Evolutionary conservation across 2,113 vertebrate genomes (phyloP).

Genomic region (Menura novaehollandiae): DNA sequence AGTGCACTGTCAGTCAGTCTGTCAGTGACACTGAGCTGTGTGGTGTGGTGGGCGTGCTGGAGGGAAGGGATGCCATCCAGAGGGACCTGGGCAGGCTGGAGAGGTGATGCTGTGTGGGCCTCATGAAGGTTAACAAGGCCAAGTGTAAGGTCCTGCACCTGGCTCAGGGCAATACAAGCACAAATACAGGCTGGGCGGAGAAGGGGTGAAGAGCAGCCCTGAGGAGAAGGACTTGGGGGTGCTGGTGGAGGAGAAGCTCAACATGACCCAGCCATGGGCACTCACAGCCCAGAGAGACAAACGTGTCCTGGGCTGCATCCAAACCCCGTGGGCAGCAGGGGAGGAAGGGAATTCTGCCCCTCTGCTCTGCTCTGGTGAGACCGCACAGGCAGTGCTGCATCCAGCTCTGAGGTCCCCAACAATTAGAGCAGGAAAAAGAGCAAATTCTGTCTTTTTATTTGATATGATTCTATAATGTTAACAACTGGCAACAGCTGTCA

Average conservation of each 20-base stretch:
- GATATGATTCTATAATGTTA: neutral
- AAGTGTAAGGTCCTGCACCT: neutral
- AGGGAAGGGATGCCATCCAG: neutral
- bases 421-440: neutral
- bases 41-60: neutral
- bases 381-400: neutral
- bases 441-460: neutral
- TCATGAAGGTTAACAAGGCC: neutral
- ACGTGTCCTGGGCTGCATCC: neutral
- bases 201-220: neutral
- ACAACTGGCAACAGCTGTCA: neutral
- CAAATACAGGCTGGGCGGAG: neutral
- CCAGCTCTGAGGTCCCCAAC: neutral
- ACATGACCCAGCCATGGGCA: rapidly evolving
- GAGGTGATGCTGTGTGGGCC: neutral
- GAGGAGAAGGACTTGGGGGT: neutral
- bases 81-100: neutral
- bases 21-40: neutral
- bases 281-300: neutral
- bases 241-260: neutral
- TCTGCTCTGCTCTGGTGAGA: neutral
- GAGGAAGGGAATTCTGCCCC: neutral
- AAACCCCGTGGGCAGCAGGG: neutral
- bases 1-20: neutral
- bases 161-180: neutral